These are phyloP conservation scores for Dryobates pubescens DNA, from an alignment of 2,797 vertebrate species.

Conservation along the genomic window DNA sequence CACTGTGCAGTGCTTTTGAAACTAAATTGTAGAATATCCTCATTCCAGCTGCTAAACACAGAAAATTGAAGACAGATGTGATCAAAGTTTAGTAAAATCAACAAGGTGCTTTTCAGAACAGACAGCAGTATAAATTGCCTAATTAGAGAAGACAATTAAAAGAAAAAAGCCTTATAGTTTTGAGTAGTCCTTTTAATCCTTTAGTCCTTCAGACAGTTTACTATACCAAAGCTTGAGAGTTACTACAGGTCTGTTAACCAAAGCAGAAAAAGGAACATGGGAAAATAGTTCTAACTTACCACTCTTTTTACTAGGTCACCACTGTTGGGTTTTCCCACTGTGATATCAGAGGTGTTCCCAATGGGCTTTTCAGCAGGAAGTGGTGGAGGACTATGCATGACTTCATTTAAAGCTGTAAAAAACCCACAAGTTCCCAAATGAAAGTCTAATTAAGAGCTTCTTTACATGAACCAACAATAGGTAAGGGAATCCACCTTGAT, in stretches of 20 bases:
- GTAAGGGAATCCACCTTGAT: not conserved
- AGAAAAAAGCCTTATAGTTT: slow-evolving; percentile 11
- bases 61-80: slow-evolving; percentile 14
- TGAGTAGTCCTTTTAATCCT: not conserved
- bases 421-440: not conserved
- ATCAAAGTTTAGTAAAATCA: slow-evolving; percentile 40
- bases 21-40: not conserved
- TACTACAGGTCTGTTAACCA: slow-evolving; percentile 2
- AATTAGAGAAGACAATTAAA: not conserved
- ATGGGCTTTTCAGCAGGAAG: slow-evolving; percentile 88
- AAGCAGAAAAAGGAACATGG: not conserved
- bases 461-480: not conserved
- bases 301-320: slow-evolving; percentile 58
- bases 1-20: not conserved
- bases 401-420: slow-evolving; percentile 79
- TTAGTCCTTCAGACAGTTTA: not conserved
- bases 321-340: slow-evolving; percentile 64
- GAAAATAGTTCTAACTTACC: slow-evolving; percentile 67
- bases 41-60: not conserved
- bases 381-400: slow-evolving; percentile 81
- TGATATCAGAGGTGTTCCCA: slow-evolving; percentile 73
- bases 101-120: not conserved
- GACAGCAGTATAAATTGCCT: slow-evolving; percentile 10
- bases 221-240: not conserved
- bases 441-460: not conserved